Evolutionary conservation across 2,888 invertebrate genomes (phyloP).

Genomic region (Noctuana brunneofusca): DNA sequence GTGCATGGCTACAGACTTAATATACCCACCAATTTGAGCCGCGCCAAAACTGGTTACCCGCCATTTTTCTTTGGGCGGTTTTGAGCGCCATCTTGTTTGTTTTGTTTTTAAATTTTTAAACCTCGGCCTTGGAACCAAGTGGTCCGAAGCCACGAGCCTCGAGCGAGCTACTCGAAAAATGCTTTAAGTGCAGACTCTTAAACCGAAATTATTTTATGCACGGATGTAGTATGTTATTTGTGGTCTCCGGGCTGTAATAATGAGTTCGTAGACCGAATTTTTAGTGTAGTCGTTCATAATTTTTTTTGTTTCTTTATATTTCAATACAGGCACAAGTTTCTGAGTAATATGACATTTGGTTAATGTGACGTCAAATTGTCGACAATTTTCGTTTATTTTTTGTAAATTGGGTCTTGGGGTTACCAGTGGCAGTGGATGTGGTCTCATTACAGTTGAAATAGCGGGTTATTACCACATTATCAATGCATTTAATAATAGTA

Average conservation of each 20-base stretch:
- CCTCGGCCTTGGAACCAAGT: constrained; percentile 67
- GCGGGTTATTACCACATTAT: constrained; percentile 15
- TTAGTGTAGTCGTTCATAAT: constrained; percentile 15
- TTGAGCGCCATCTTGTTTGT: constrained; percentile 53
- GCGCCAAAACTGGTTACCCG: constrained; percentile 45
- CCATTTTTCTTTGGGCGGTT: constrained; percentile 32
- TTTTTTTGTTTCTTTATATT: constrained; percentile 3
- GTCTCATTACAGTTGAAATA: constrained; percentile 17
- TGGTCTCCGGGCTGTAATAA: constrained; percentile 46
- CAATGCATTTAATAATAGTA: not conserved
- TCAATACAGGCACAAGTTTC: constrained; percentile 25
- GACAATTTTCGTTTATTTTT: constrained; percentile 40
- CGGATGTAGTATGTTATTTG: constrained; percentile 51
- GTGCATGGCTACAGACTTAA: constrained; percentile 47
- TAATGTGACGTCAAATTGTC: constrained; percentile 56
- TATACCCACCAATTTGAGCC: constrained; percentile 43
- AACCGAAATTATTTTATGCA: constrained; percentile 48
- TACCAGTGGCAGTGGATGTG: constrained; percentile 22
- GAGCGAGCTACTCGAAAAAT: constrained; percentile 46
- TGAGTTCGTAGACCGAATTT: constrained; percentile 38
- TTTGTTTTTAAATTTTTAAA: constrained; percentile 54
- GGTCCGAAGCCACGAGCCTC: constrained; percentile 53
- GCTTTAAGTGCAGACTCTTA: constrained; percentile 40
- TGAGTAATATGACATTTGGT: constrained; percentile 56
- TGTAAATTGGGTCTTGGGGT: constrained; percentile 43